Evolutionary conservation across 30 jellyfish, hydroid and myxozoan genomes (phyloP), one percentile per base, ranked within the genome.

Genomic region (Hydractinia echinata): DNA sequence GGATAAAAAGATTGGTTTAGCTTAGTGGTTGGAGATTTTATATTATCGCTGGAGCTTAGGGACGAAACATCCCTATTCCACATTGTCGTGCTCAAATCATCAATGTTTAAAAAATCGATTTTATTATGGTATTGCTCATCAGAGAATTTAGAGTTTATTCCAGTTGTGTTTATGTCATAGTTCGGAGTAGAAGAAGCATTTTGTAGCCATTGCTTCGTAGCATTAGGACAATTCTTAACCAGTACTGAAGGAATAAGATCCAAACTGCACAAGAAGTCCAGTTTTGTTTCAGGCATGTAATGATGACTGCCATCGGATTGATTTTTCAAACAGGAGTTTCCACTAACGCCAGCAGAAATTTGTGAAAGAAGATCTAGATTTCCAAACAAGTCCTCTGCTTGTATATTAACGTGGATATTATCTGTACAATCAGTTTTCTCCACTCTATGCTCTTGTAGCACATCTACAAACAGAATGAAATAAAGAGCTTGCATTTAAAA

Each of bases 351-450:
- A 60, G 61, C 19, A 61, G 87, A 80, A 19, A 80, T 67, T 49
- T 80, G 73, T 19, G 87, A 80, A 15, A 80, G 87, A 13, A 80
- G 87, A 66, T 55, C 87, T 20, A 80, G 66, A n/a, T 80, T 80
- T 60, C 67, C 70, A n/a, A 61, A 50, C 60, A 71, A 14, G 55
- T 71, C 81, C 53, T 54, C 51, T 30, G 60, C 51, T 11, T 30
- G n/a, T 7, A 20, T 19, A 58, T 71, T 9, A 8, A 5, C 18
- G 30, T 71, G 68, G 9, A 8, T 67, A 14, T 54, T 44, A 64
- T 64, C 39, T 64, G 74, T 64, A 64, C 39, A 30, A 30, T 30
- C 44, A 13, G 18, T n/a, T 64, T 64, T 64, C 51, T 64, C 74
- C 19, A 64, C 39, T 64, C 74, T 51, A 64, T 51, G 39, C 19